These are phyloP conservation scores for Centropus bengalensis DNA, from an alignment of 2,113 vertebrate species.

Conservation along the genomic window DNA sequence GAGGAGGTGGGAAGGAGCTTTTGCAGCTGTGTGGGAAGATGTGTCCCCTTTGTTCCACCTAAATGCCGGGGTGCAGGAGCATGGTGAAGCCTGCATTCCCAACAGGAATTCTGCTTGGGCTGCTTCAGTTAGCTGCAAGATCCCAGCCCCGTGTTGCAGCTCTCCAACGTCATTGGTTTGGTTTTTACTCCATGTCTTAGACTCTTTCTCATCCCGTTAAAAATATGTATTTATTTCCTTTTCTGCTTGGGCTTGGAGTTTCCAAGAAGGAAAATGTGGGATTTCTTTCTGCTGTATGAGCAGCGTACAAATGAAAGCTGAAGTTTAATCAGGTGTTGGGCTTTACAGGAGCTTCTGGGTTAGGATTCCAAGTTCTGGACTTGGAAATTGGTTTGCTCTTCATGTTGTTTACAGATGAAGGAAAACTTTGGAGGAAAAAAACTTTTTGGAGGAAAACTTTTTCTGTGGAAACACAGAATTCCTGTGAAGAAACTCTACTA, in stretches of 20 bases:
- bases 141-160: rapidly evolving
- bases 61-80: rapidly evolving
- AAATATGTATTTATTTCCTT: background rate
- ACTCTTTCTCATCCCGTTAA: background rate
- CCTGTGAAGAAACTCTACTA: background rate
- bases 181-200: no score
- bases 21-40: background rate
- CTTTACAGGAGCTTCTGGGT: background rate
- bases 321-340: background rate
- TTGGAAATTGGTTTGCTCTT: background rate
- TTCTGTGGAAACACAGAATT: background rate
- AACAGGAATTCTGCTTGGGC: background rate
- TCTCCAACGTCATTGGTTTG: background rate
- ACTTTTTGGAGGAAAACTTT: background rate
- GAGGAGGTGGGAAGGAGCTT: background rate
- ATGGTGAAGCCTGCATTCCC: rapidly evolving
- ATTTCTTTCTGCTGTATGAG: no score
- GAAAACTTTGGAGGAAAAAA: no score
- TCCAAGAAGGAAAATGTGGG: background rate
- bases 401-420: background rate
- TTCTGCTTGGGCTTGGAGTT: background rate
- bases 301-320: background rate
- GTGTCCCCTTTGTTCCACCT: no score
- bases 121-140: background rate
- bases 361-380: background rate